phyloP scores from a whole-genome alignment of 1,140 invertebrate species.

The Zeugodacus cucurbitae region DNA sequence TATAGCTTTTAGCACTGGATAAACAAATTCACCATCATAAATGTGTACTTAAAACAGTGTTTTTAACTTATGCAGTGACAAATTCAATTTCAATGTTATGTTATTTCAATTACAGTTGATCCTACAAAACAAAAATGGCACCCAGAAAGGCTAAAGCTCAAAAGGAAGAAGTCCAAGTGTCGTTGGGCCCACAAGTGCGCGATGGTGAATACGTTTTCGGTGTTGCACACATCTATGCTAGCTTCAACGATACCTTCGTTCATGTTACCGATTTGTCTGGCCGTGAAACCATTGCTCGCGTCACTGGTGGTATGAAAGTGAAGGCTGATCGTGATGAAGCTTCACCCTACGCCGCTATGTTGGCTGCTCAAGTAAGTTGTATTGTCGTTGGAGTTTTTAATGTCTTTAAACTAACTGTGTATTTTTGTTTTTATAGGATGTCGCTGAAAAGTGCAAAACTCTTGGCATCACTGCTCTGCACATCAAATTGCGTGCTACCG shows the following conservation, averaged over 20 bases:
- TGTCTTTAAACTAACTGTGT: neutral
- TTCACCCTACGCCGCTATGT: conserved; percentile 99
- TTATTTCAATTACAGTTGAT: conserved; percentile 39
- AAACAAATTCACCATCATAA: conserved; percentile 19
- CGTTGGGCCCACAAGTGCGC: conserved; percentile 95
- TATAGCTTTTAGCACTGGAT: neutral
- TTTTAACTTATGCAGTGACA: neutral
- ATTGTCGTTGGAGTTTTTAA: neutral
- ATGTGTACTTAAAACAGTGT: neutral
- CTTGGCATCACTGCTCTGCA: conserved; percentile 98
- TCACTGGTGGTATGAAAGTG: conserved; percentile 99
- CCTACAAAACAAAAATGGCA: conserved; percentile 78
- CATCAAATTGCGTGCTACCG: conserved; percentile 97
- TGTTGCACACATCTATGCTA: conserved; percentile 99
- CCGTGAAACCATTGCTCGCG: conserved; percentile 97
- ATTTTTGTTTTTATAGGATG: conserved; percentile 77
- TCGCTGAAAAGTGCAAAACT: conserved; percentile 97
- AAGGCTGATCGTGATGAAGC: conserved; percentile 99
- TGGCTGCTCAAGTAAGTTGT: conserved; percentile 91
- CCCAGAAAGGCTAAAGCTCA: conserved; percentile 96
- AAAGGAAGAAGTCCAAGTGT: conserved; percentile 96
- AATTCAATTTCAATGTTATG: neutral
- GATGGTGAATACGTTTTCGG: conserved; percentile 99
- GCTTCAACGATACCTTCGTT: conserved; percentile 99
- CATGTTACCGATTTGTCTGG: conserved; percentile 99